phyloP scores from a whole-genome alignment of 1,140 invertebrate species.

The Scaptomyza graminum region DNA sequence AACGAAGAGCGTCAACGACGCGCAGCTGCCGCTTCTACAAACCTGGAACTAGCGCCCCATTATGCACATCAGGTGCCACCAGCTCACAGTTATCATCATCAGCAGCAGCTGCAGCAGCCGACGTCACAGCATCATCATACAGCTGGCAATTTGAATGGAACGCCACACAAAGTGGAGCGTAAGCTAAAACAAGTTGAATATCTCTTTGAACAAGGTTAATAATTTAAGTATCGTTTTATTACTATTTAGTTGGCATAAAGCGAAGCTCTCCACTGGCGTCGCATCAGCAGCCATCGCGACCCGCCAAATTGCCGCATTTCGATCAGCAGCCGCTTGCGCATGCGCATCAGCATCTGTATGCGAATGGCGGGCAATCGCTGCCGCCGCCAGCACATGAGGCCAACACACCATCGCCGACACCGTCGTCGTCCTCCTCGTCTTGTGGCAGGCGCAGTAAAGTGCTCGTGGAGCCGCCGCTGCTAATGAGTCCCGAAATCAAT shows the following conservation, averaged over 20 bases:
- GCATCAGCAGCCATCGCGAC: slow-evolving; percentile 74
- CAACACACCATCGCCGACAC: slow-evolving; percentile 64
- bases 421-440: slow-evolving; percentile 62
- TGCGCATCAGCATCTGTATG: slow-evolving; percentile 57
- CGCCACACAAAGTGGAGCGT: slow-evolving; percentile 79
- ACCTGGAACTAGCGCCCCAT: slow-evolving; percentile 45
- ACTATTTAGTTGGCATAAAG: slow-evolving; percentile 69
- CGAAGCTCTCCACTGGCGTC: slow-evolving; percentile 73
- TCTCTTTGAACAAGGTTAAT: background rate
- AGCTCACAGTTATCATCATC: slow-evolving; percentile 61
- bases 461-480: slow-evolving; percentile 69
- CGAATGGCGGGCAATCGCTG: slow-evolving; percentile 50
- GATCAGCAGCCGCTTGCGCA: slow-evolving; percentile 43
- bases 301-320: slow-evolving; percentile 76
- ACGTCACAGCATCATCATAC: slow-evolving; percentile 24
- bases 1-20: slow-evolving; percentile 82
- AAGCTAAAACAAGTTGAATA: slow-evolving; percentile 34
- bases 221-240: background rate
- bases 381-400: slow-evolving; percentile 68
- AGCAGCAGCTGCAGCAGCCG: slow-evolving; percentile 43
- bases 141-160: slow-evolving; percentile 46
- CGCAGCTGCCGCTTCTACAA: slow-evolving; percentile 57
- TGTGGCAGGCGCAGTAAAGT: slow-evolving; percentile 66
- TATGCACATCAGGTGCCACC: slow-evolving; percentile 65
- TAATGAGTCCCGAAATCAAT: slow-evolving; percentile 83